Evolutionary conservation across 2,797 vertebrate species (phyloP), one percentile per base, ranked within the genome.

Genomic region (Mus spretus): DNA sequence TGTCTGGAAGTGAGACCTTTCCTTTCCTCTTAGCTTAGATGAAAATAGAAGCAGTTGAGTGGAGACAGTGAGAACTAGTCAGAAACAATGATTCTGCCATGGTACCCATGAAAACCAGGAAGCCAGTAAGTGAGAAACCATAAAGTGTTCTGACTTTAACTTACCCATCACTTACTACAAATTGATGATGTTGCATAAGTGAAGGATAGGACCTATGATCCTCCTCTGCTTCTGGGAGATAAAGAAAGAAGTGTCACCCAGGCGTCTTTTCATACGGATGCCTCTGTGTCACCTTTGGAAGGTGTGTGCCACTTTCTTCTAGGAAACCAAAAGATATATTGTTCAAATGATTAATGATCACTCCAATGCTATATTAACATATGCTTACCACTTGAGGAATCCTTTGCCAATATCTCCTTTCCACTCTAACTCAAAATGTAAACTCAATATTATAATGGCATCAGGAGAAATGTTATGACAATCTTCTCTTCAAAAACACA

Each of bases 191-290:
- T 65, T 84, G 9, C 70, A n/a, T 75, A 61, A n/a, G 28, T 37
- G 20, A 47, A 65, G 28, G 31, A 4, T 24, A 3, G 1, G 15
- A 34, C 7, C 10, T 47, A 67, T 11, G 34, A 74, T 2, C 0
- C 26, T 74, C 59, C 72, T 24, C 24, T 92, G 12, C 3, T 34
- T 47, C 2, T 12, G 82, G 40, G 12, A 92, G 79, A 47, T 91
- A 44, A n/a, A 47, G 13, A 57, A 19, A 19, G 4, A 50, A 22
- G 0, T 77, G 15, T 34, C 17, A 31, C 0, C 2, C 8, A 47
- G 1, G 7, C 50, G 0, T 61, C 28, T 26, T 93, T 20, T 37
- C 20, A 78, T 31, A 53, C 1, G 89, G 11, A 7, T 90, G 1
- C 2, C 0, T 67, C 22, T 34, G 19, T 26, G 82, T 37, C 19